phyloP scores from a whole-genome alignment of 2,113 vertebrate genomes.

The Toxostoma redivivum region DNA sequence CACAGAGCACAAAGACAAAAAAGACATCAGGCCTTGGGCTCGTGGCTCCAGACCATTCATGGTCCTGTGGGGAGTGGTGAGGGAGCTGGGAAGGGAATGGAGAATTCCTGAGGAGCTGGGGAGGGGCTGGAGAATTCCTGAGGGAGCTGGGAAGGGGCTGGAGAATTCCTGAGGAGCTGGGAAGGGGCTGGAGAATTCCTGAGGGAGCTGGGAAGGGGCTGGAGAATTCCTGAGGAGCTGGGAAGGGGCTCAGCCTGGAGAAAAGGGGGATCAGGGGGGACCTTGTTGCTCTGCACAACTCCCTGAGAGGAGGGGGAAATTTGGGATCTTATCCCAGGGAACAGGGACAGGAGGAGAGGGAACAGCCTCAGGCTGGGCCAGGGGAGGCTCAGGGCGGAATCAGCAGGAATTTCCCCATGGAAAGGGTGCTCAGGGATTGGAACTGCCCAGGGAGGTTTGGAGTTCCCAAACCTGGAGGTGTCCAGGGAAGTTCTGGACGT shows the following conservation, averaged over 20 bases:
- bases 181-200: no score
- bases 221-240: not conserved
- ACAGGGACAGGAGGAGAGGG: not conserved
- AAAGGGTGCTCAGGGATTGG: fast-evolving
- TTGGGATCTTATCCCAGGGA: not conserved
- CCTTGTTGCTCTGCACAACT: not conserved
- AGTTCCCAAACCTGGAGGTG: not conserved
- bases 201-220: not conserved
- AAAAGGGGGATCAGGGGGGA: not conserved
- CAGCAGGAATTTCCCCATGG: not conserved
- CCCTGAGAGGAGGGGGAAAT: not conserved
- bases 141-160: no score
- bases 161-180: no score
- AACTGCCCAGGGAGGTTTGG: not conserved
- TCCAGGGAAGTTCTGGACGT: fast-evolving
- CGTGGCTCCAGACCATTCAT: not conserved
- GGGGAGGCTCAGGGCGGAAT: fast-evolving
- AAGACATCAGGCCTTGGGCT: not conserved
- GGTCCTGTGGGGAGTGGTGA: fast-evolving
- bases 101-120: not conserved
- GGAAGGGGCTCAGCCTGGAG: not conserved
- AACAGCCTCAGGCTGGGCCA: not conserved
- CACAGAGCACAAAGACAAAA: not conserved
- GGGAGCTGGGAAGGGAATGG: not conserved
- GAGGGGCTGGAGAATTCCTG: fast-evolving